These are phyloP conservation scores for Rhopalosiphum nymphaeae DNA, from an alignment of 2,888 invertebrate species.

Conservation along the genomic window DNA sequence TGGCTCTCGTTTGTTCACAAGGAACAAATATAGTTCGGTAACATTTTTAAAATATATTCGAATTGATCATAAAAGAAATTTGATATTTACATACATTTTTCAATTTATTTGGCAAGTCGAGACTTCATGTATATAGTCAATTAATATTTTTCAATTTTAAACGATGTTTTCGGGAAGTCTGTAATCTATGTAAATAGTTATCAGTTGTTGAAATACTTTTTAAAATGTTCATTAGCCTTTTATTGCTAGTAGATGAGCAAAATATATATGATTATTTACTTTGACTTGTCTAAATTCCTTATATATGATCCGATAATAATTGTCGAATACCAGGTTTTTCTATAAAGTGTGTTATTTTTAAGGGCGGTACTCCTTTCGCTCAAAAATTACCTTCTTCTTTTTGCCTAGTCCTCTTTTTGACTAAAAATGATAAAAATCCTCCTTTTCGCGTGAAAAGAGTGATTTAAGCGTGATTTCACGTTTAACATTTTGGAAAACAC, in stretches of 20 bases:
- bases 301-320: not conserved
- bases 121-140: not conserved
- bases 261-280: no score
- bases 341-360: not conserved
- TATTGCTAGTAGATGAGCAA: no score
- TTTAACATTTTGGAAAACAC: no score
- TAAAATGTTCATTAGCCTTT: not conserved
- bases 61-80: not conserved
- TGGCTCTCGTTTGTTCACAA: not conserved
- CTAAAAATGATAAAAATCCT: no score
- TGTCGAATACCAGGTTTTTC: not conserved
- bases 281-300: not conserved
- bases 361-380: no score
- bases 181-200: not conserved
- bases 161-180: not conserved
- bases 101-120: not conserved
- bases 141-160: not conserved
- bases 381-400: no score
- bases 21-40: not conserved
- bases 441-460: no score
- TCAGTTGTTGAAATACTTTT: not conserved
- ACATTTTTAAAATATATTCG: not conserved
- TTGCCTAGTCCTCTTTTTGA: no score
- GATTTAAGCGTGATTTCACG: no score
- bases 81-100: not conserved